Base-by-base conservation (phyloP, 2,888 invertebrate species). In the Calameuta filiformis region DNA sequence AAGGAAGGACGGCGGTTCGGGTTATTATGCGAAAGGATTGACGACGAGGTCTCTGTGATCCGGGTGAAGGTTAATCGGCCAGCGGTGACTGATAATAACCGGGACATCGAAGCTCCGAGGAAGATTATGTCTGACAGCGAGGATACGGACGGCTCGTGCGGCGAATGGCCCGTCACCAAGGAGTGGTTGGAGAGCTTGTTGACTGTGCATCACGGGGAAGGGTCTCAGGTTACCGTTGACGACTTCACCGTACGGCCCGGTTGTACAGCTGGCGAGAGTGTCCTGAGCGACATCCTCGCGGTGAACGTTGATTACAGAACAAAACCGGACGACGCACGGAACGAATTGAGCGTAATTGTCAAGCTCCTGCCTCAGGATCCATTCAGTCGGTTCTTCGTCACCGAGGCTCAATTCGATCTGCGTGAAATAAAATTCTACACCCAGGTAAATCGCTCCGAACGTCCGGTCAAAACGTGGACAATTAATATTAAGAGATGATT, bases 341-440 rank as follows among this genome's bases (percentile, higher is more conserved):
- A 81, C 90, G 90, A 86, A 78, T 89, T 93, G 68, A 92, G 91
- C 92, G 90, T 96, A 76, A 95, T 96, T 83, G 95, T 96, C 80
- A 96, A 96, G 90, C 92, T 96, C 75, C 93, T 96, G 37, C 96
- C 96, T 0, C 94, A 95, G 84, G 96, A 96, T 89, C 96, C 96
- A 0, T 96, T 96, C 91, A 96, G 95, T 81, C 93, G 96, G 77
- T 95, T 95, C 84, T 96, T 96, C 90, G 96, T 96, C 80, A 96
- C 96, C 35, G 96, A 96, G 89, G 96, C 96, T 1, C 96, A 96
- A 90, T 96, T 96, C 89, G 96, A 96, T 90, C 94, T 96, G 9
- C 93, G 96, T 80, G 96, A 96, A 92, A 96, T 96, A 86, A 94
- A 96, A 83, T 96, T 96, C 92, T 96, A 96, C 89, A 96, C 96